These are phyloP conservation scores for Gonioctena quinquepunctata DNA, from an alignment of 1,140 invertebrate species.

Conservation along the genomic window DNA sequence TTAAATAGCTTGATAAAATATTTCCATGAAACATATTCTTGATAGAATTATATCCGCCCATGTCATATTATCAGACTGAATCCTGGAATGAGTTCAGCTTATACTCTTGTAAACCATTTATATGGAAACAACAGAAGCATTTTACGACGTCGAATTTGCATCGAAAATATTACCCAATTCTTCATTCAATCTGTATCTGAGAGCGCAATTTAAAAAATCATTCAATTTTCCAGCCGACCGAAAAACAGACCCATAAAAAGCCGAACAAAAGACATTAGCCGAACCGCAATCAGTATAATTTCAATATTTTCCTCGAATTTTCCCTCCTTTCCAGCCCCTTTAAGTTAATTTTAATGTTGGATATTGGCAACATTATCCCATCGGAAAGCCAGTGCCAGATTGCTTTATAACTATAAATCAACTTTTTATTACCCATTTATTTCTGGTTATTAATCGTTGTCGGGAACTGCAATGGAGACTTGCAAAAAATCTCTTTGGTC, in stretches of 20 bases:
- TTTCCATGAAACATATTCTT: too few species aligned
- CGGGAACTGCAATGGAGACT: slow-evolving; percentile 14
- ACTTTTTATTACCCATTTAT: slow-evolving; percentile 32
- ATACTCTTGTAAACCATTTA: background rate
- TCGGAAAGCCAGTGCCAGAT: slow-evolving; percentile 16
- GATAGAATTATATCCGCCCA: too few species aligned
- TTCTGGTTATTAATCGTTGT: slow-evolving; percentile 25
- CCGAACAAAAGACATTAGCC: slow-evolving; percentile 30
- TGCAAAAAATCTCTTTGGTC: slow-evolving; percentile 12
- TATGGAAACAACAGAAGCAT: background rate
- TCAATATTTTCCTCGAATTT: slow-evolving; percentile 26
- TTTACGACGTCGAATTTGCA: slow-evolving; percentile 4
- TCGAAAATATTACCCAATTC: background rate
- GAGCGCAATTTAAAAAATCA: slow-evolving; percentile 25
- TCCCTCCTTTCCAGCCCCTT: slow-evolving; percentile 15
- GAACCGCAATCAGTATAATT: slow-evolving; percentile 29
- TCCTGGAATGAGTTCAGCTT: too few species aligned
- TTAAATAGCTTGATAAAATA: too few species aligned
- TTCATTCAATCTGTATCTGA: slow-evolving; percentile 22
- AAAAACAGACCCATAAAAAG: slow-evolving; percentile 29
- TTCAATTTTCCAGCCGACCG: slow-evolving; percentile 30
- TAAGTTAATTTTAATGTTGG: slow-evolving; percentile 32
- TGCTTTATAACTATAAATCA: slow-evolving; percentile 25
- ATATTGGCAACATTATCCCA: slow-evolving; percentile 23
- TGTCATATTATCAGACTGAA: too few species aligned